Evolutionary conservation across 1,140 invertebrate species (phyloP), one percentile per base, ranked within the genome.

Genomic region (Musca vetustissima): DNA sequence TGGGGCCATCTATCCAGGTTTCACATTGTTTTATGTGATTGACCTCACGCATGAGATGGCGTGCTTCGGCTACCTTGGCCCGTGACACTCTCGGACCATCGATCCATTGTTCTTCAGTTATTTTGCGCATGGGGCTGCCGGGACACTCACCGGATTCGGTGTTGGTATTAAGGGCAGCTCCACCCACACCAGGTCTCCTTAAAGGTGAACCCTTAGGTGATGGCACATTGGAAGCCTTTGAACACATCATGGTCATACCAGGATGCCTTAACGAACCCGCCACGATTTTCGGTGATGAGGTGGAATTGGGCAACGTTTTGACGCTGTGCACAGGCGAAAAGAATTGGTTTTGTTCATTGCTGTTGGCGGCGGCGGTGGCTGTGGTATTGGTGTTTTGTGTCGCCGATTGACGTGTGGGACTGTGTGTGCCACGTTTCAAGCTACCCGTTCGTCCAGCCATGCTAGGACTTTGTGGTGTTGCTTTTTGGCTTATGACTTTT

Each of bases 1-100:
- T 88, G 0, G 95, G 96, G 0, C 95, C 95, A 83, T 98, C 96
- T 55, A 97, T 92, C 96, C 96, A 98, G 1, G 93, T 96, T 84
- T 97, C 95, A 61, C 89, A 84, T 77, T 92, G 92, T 76, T 92
- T 91, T 3, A 86, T 83, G 77, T 93, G 88, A 71, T 85, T 87
- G 15, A 89, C 84, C 85, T 93, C 89, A 80, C 93, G 92, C 74
- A 92, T 87, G 73, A 94, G 86, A 75, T 92, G 90, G 55, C 91
- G 83, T 0, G 90, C 92, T 83, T 93, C 92, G 0, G 90, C 91
- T n/a, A 93, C 88, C 78, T 90, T 91, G 9, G 89, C 92, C 74
- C 92, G 92, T 0, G 91, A 91, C 73, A 95, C 92, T 75, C 93
- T 88, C 0, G 96, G 96, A 1, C 96, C 96, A 84, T 98, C 96